Base-by-base conservation (phyloP, 2,797 vertebrate species). In the Sebastes reedi region DNA sequence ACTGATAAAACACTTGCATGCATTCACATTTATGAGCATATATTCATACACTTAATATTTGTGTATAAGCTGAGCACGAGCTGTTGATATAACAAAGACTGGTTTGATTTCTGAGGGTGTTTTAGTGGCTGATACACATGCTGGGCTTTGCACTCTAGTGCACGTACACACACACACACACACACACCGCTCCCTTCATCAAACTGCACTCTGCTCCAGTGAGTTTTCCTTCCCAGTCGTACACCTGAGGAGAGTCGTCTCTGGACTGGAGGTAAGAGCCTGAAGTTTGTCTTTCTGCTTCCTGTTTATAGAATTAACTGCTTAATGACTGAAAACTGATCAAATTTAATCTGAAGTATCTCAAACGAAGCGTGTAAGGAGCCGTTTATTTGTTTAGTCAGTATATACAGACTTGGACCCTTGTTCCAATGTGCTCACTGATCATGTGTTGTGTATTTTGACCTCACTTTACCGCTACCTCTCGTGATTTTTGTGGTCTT, bases 201-300 rank as follows among this genome's bases (percentile, higher is more conserved):
- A 90, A 88, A 73, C 60, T 88, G 89, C 50, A 80, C 85, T 91
- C 86, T 90, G 91, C 75, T 87, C 89, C 72, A 32, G 36, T 87
- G 79, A 84, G 67, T 79, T 83, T 68, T 34, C 34, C 64, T 46
- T 89, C 68, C 64, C 79, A 76, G 67, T 65, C 2, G 2, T 42
- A 82, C 68, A 91, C 87, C 84, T 89, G 81, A 85, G 64, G 52
- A 77, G 67, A 81, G 61, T 61, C 42, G 30, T 83, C 39, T 56
- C 74, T 50, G 68, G 55, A 72, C 64, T 55, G n/a, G 59, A 89
- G 93, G 94, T 94, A 93, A 88, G 88, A 66, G 24, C 25, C 61
- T 46, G 2, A 34, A 22, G 6, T n/a, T 61, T 22, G 3, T 54
- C 20, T 67, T 42, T 64, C 20, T 71, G 16, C 42, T 54, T 80